Evolutionary conservation across 2,113 vertebrate species (phyloP), one percentile per base, ranked within the genome.

Genomic region (Hucho hucho): DNA sequence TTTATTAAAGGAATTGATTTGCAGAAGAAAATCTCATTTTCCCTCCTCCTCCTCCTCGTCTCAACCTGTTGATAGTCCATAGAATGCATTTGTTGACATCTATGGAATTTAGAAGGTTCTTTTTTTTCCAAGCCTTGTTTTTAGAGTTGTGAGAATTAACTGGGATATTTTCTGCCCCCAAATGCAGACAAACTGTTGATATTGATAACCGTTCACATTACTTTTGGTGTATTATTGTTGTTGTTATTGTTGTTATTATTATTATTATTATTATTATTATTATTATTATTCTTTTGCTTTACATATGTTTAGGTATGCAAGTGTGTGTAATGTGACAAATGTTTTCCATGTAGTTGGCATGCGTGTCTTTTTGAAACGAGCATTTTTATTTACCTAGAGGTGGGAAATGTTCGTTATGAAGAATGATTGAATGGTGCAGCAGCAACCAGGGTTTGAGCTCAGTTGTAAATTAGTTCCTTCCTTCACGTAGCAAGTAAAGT

Each of bases 381-480:
- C 61, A 11, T 70, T 53, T 74, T 59, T 67, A 76, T 75, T 65
- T 81, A 83, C 84, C 72, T 78, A 24, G 73, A 58, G 76, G 72
- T 72, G 73, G 72, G 69, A 49, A 78, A 75, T 73, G 47, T 46
- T 24, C 56, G 65, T 26, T 75, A 59, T 14, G 49, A 83, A 75
- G 69, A 72, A 77, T 64, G 61, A 73, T 72, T 65, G 66, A 70
- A 72, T 69, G 76, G 47, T 76, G 77, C 77, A 81, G 63, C 80
- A 81, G 64, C 64, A 16, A 81, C 83, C 83, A 81, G 81, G 78
- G 64, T 83, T 76, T 75, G 76, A 76, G 81, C 82, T 85, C 81
- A 70, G 70, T 81, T 91, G 88, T 92, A 90, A 89, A 91, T 91
- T 83, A 88, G 86, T 89, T 89, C 77, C 75, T 89, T 88, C 76